A percentile compares a stretch with the other conserved stretches of the same genome.
Evolutionary conservation across 2,113 vertebrate species (phyloP).

Genomic region (Leucopsar rothschildi): DNA sequence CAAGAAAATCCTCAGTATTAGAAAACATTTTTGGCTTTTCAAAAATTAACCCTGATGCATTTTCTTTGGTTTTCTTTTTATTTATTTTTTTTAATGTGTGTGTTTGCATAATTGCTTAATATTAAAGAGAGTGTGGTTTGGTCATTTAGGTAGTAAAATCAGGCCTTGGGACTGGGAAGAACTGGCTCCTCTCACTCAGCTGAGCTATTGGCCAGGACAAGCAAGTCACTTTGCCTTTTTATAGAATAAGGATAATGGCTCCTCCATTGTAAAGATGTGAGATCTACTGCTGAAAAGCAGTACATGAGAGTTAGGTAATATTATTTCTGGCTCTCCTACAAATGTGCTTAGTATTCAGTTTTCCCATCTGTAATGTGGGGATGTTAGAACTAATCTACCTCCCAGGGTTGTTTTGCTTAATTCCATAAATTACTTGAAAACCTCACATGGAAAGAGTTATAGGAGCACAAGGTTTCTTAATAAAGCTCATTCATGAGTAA

Average conservation of each 20-base stretch:
- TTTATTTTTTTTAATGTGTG: neutral
- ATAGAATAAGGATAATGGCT: slow-evolving; percentile 39
- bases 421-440: slow-evolving; percentile 67
- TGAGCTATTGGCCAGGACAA: slow-evolving; percentile 5
- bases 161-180: slow-evolving; percentile 18
- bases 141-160: slow-evolving; percentile 49
- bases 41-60: neutral
- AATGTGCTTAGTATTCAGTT: slow-evolving; percentile 53
- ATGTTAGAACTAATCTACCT: slow-evolving; percentile 66
- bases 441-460: slow-evolving; percentile 67
- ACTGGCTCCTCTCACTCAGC: neutral
- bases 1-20: neutral
- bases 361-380: slow-evolving; percentile 66
- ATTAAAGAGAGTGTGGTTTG: neutral
- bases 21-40: slow-evolving; percentile 12
- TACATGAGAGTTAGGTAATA: slow-evolving; percentile 53
- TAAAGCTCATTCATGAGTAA: slow-evolving; percentile 68
- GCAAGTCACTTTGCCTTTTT: neutral
- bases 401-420: slow-evolving; percentile 66
- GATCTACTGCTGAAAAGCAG: slow-evolving; percentile 45
- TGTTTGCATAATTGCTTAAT: slow-evolving; percentile 28
- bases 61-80: neutral
- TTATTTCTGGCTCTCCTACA: slow-evolving; percentile 64
- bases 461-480: slow-evolving; percentile 64
- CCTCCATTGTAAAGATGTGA: slow-evolving; percentile 44